phyloP scores from a whole-genome alignment of 2,888 invertebrate species.

The Dryococelus australis region DNA sequence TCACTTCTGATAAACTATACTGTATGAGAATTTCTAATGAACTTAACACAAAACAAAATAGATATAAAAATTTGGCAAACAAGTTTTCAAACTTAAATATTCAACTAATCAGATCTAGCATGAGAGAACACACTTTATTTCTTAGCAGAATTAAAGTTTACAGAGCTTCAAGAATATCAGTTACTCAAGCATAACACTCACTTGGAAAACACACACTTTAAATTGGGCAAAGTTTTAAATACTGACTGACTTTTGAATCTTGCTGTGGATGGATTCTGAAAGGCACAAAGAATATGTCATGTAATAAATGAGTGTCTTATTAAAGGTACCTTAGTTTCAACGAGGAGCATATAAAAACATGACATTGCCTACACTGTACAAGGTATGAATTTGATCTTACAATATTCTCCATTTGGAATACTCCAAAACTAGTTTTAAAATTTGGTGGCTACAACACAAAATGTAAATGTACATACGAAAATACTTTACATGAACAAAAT shows the following conservation, averaged over 20 bases:
- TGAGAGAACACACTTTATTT: neutral
- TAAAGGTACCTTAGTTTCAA: neutral
- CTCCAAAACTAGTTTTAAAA: neutral
- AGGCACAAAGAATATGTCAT: neutral
- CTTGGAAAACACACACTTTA: neutral
- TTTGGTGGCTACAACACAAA: neutral
- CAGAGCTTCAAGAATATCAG: neutral
- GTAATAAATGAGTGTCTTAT: neutral
- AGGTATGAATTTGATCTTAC: neutral
- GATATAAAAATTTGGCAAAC: neutral
- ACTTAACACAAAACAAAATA: neutral
- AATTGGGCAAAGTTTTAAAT: neutral
- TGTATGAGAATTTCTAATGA: neutral
- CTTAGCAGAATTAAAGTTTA: neutral
- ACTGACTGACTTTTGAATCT: neutral
- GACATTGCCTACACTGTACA: neutral
- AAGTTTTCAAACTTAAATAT: neutral
- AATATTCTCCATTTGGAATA: neutral
- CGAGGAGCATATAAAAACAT: neutral
- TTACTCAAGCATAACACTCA: neutral
- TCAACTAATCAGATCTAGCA: conserved; percentile 9
- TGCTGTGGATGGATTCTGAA: neutral
- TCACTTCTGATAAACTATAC: neutral
- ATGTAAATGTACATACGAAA: neutral
- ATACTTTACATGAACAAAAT: neutral